phyloP scores from a whole-genome alignment of 2,797 vertebrate genomes.

The Lemur catta region DNA sequence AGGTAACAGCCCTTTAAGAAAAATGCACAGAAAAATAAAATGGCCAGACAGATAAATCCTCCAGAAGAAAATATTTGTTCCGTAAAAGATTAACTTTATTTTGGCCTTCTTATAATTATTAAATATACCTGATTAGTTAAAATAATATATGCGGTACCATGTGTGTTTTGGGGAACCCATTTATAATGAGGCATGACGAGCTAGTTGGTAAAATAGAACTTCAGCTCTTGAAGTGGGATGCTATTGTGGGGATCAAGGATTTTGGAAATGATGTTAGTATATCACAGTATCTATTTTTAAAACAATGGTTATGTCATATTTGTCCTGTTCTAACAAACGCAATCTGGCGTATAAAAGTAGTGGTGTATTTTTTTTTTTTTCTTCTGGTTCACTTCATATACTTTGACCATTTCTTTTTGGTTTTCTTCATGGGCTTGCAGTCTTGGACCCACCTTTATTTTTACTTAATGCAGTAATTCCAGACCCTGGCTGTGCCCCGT shows the following conservation, averaged over 20 bases:
- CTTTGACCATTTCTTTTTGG: not conserved
- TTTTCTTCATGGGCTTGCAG: not conserved
- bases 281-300: not conserved
- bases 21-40: not conserved
- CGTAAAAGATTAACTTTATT: not conserved
- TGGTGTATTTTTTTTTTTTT: not conserved
- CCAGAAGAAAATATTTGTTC: not conserved
- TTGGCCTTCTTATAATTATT: constrained; percentile 3
- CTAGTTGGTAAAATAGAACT: not conserved
- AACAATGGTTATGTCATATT: not conserved
- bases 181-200: not conserved
- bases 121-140: not conserved
- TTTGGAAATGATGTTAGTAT: not conserved
- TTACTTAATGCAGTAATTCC: not conserved
- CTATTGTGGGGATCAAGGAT: not conserved
- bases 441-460: not conserved
- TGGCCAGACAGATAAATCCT: not conserved
- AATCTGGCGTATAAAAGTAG: not conserved
- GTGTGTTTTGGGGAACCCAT: not conserved
- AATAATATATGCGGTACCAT: not conserved
- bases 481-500: not conserved
- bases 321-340: not conserved
- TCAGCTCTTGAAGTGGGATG: not conserved
- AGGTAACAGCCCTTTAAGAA: not conserved
- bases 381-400: not conserved